Base-by-base conservation (phyloP, 2,888 invertebrate species). In the Coecobrya sp. region DNA sequence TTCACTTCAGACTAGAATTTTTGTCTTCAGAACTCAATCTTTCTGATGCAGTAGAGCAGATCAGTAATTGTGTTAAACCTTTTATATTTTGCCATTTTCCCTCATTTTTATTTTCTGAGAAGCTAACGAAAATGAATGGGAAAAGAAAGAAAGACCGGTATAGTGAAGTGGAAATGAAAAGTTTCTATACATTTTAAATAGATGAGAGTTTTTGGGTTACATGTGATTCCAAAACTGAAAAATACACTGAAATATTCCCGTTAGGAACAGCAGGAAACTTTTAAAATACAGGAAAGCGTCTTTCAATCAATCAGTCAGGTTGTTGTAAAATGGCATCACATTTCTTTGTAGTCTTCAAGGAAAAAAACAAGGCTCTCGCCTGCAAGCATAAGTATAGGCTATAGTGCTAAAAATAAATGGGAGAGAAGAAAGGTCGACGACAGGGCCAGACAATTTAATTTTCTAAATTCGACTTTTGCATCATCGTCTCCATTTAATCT, bases 361-460 rank as follows among this genome's bases (percentile, higher is more conserved):
- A 65, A 10, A 65, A 65, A 65, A 65, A 7, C 0, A 13, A 65
- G 25, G 25, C 25, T 65, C 19, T 65, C 1, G 25, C 62, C 19
- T 65, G 22, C 10, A 10, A 25, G 27, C 5, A 27, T 65, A 25
- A 27, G 62, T 65, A n/a, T n/a, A 65, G 62, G 62, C 13, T 65
- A n/a, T n/a, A 27, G 62, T 27, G 1, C 22, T 25, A 25, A 65
- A 65, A 65, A 25, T 65, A 25, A 65, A 59, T 19, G 3, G 19
- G n/a, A n/a, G 8, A 1, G 19, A 59, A n/a, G 59, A 59, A 59
- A 19, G n/a, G 59, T 13, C 19, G 59, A 59, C 19, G 59, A 59
- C 59, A 59, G 59, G 19, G 8, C 4, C 59, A 59, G 59, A 59
- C 7, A 59, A 65, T 65, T 65, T 65, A 65, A 65, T 65, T 65